phyloP scores from a whole-genome alignment of 2,797 vertebrate species.

The Martes flavigula region DNA sequence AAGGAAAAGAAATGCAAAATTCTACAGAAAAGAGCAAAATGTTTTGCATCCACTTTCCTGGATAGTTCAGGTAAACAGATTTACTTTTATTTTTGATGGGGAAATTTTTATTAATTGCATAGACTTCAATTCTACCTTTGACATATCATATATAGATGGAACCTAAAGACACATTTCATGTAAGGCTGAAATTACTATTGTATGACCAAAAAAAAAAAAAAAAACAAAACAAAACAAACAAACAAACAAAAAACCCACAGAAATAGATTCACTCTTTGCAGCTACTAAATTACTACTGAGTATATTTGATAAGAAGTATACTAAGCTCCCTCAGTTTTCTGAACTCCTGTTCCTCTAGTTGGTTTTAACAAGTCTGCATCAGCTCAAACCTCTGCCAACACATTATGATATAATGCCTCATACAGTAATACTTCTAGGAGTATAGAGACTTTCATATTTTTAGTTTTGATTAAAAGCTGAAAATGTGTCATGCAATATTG shows the following conservation, averaged over 20 bases:
- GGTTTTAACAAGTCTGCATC: not conserved
- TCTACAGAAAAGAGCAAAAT: not conserved
- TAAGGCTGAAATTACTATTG: not conserved
- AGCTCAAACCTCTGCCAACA: not conserved
- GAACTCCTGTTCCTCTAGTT: not conserved
- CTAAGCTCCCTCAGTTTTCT: not conserved
- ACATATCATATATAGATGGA: not conserved
- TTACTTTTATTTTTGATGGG: not conserved
- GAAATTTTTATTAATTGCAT: not conserved
- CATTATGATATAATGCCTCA: not conserved
- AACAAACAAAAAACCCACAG: not conserved
- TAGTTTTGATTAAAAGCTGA: slow-evolving; percentile 17
- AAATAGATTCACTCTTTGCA: not conserved
- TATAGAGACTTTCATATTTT: not conserved
- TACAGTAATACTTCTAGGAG: not conserved
- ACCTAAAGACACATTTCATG: not conserved
- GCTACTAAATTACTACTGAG: not conserved
- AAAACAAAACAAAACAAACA: not conserved
- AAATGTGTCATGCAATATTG: not conserved
- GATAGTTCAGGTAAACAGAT: not conserved
- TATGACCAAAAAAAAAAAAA: not conserved
- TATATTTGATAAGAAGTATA: not conserved
- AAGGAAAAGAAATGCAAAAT: not conserved
- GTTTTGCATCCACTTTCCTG: not conserved
- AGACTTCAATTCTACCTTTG: not conserved